These are phyloP conservation scores for Cosmia pyralina DNA, from an alignment of 2,888 invertebrate species.

Conservation along the genomic window DNA sequence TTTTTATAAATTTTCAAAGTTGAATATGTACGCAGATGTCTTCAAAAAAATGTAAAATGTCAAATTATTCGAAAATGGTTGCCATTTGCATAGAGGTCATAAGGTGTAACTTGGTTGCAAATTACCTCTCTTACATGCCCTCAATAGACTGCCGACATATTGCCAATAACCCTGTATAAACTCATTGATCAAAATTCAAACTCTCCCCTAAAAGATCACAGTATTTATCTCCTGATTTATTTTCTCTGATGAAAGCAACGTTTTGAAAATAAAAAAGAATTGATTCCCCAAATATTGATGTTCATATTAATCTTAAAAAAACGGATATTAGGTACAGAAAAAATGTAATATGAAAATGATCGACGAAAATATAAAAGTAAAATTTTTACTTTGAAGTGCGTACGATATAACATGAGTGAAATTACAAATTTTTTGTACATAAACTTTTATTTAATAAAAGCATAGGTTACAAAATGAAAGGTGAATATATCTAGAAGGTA, in stretches of 20 bases:
- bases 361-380: constrained; percentile 18
- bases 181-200: neutral
- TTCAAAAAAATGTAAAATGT: too few relatives aligned
- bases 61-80: too few relatives aligned
- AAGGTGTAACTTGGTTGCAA: too few relatives aligned
- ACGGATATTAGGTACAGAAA: constrained; percentile 29
- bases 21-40: too few relatives aligned
- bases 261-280: constrained; percentile 28
- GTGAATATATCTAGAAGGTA: constrained; percentile 7
- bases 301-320: constrained; percentile 30
- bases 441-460: constrained; percentile 14
- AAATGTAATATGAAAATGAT: constrained; percentile 47
- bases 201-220: constrained; percentile 12
- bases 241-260: constrained; percentile 11
- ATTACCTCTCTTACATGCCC: too few relatives aligned
- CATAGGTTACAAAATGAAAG: constrained; percentile 17
- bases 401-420: constrained; percentile 10
- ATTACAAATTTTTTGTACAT: constrained; percentile 29
- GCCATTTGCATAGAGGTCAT: too few relatives aligned
- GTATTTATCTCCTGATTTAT: constrained; percentile 15
- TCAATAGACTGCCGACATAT: too few relatives aligned
- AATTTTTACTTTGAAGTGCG: constrained; percentile 40
- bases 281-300: constrained; percentile 37
- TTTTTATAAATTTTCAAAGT: too few relatives aligned
- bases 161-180: neutral